Percentiles rank a stretch among this genome's conserved stretches.
Evolutionary conservation across 2,797 vertebrate species (phyloP).

Genomic region (Halcyon badia): DNA sequence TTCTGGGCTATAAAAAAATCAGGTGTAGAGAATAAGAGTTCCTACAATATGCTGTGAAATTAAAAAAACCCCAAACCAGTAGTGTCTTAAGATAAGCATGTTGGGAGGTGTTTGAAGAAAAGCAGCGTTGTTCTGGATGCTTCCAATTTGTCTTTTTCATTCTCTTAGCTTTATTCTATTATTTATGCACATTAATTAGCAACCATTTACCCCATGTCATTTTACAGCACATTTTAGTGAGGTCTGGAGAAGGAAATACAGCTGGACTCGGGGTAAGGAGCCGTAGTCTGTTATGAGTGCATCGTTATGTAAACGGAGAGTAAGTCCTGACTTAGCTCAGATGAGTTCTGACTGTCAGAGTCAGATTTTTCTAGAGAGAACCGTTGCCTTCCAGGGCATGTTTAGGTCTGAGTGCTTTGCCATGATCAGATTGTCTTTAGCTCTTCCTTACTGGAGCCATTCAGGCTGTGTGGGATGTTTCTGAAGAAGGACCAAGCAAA

Average conservation of each 20-base stretch:
- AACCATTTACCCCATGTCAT: neutral
- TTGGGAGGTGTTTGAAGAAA: neutral
- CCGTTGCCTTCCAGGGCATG: neutral
- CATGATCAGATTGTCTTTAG: neutral
- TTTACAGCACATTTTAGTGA: neutral
- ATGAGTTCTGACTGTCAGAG: neutral
- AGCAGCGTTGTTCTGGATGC: neutral
- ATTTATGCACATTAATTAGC: neutral
- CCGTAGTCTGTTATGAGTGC: accelerated
- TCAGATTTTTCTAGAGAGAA: neutral
- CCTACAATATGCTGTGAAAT: neutral
- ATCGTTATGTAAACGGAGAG: accelerated
- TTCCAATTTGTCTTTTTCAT: neutral
- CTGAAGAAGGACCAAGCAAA: neutral
- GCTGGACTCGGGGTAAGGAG: neutral
- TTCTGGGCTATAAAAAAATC: neutral
- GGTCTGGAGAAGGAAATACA: neutral
- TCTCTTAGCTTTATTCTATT: neutral
- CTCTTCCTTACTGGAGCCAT: neutral
- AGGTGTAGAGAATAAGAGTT: slow-evolving; percentile 3
- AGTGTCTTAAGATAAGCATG: neutral
- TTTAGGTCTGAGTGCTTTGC: neutral
- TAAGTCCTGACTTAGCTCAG: neutral
- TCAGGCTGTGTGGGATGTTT: neutral
- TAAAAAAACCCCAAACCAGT: neutral